Base-by-base conservation (phyloP, 1,140 invertebrate genomes). In the Zaprionus inermis region DNA sequence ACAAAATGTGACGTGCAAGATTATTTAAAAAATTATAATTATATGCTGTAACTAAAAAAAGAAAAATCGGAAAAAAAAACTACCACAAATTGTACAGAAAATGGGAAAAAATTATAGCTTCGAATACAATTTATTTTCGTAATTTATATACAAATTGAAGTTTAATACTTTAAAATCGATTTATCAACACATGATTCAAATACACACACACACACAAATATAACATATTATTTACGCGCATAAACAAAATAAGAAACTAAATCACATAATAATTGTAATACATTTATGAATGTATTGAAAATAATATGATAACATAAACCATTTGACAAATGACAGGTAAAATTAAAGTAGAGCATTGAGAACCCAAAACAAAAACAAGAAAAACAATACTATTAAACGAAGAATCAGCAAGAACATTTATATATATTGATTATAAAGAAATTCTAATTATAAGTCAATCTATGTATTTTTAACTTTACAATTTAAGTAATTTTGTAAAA, bases 401-500 rank as follows among this genome's bases (percentile, higher is more conserved):
- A 72, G 71, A 69, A 72, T 54, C 63, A 79, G 71, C 78, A 88
- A 71, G 58, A 79, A 77, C 75, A 85, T 74, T 74, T 70, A 74
- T 70, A 70, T 57, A 74, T 74, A 83, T 72, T 67, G 77, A 88
- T 88, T 83, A 83, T 80, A 79, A 83, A 60, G 57, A 83, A 83
- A 79, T 72, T 83, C 68, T 68, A 86, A 78, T 83, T 88, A 56
- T 88, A 88, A 88, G 83, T 71, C 84, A 89, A 89, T 82, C 85
- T 74, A 74, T 70, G 72, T 89, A 90, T 71, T 90, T 89, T 90
- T 90, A 90, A 81, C 68, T 90, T 74, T 75, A 90, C 61, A 59
- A 59, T 51, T 72, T 90, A 90, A 90, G 85, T 78, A 85, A 90
- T 90, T 90, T 90, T 85, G 86, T 90, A 90, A 90, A 90, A 85